Evolutionary conservation across 2,113 vertebrate genomes (phyloP).

Genomic region (Cochlearius cochlearius): DNA sequence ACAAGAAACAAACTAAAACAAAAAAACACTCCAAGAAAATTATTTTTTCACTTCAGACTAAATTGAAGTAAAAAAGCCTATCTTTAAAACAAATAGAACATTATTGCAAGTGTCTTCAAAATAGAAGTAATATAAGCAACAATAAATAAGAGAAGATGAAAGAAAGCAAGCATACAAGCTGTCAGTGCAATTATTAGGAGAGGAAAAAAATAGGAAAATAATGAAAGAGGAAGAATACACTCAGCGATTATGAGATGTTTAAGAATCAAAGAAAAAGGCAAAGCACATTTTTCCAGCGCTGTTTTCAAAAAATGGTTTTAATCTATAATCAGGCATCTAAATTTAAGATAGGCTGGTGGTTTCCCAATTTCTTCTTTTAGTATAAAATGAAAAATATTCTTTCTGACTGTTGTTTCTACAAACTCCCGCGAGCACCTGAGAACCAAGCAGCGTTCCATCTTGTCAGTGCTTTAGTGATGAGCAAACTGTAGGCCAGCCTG

Average conservation of each 20-base stretch:
- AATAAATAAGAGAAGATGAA: background rate
- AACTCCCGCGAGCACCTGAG: background rate
- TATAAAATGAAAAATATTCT: background rate
- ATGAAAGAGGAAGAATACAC: background rate
- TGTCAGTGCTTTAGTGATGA: background rate
- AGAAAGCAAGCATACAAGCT: background rate
- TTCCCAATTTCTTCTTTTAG: background rate
- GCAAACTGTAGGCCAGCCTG: background rate
- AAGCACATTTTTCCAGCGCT: background rate
- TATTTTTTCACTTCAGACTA: background rate
- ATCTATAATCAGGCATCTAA: background rate
- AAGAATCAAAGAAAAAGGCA: background rate
- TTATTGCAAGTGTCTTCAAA: background rate
- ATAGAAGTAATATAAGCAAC: background rate
- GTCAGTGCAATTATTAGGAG: background rate
- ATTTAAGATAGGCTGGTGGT: background rate
- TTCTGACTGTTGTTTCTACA: background rate
- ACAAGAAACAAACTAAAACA: background rate
- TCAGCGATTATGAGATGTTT: background rate
- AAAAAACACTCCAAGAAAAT: fast-evolving
- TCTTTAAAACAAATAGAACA: background rate
- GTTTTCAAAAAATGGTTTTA: background rate
- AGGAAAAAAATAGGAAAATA: background rate
- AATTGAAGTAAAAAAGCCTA: fast-evolving
- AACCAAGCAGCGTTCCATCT: background rate